Percentiles rank a stretch among this genome's conserved stretches.
Evolutionary conservation across 2,113 vertebrate species (phyloP).

Genomic region (Rhineura floridana): DNA sequence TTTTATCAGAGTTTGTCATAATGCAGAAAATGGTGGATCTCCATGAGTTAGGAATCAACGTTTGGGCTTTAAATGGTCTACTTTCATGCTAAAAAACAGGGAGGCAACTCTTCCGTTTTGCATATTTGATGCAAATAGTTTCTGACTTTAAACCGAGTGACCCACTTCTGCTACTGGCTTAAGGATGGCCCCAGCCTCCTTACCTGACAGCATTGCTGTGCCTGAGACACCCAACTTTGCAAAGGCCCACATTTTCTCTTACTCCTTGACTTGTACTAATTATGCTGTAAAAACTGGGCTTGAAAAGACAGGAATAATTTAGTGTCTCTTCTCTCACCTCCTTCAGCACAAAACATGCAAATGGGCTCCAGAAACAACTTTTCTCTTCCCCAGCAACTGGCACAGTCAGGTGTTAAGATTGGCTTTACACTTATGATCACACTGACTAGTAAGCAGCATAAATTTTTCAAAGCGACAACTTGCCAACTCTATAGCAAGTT

Average conservation of each 20-base stretch:
- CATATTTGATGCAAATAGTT: not conserved
- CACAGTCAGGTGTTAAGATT: conserved; percentile 76
- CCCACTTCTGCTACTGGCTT: conserved; percentile 26
- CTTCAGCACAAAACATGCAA: conserved; percentile 71
- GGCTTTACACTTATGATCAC: conserved; percentile 71
- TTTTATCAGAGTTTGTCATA: not conserved
- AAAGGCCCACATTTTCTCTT: conserved; percentile 58
- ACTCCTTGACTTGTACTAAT: conserved; percentile 66
- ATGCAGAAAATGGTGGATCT: not conserved
- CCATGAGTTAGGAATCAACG: not conserved
- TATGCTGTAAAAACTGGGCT: conserved; percentile 62
- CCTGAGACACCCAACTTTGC: conserved; percentile 31
- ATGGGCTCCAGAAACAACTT: conserved; percentile 75
- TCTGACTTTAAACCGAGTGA: conserved; percentile 26
- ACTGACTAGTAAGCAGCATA: conserved; percentile 67
- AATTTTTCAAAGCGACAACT: conserved; percentile 70
- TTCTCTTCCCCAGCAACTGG: conserved; percentile 75
- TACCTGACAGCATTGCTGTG: conserved; percentile 46
- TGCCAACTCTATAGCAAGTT: conserved; percentile 76
- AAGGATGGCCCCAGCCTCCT: conserved; percentile 40
- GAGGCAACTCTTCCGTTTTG: conserved; percentile 6
- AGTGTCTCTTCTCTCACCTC: conserved; percentile 75
- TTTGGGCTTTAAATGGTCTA: not conserved
- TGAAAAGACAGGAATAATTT: conserved; percentile 73
- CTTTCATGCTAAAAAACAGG: not conserved